These are phyloP conservation scores for Xenopus tropicalis DNA, from an alignment of 2,113 vertebrate species.

Conservation along the genomic window UCB_Xtro_10.0 CM004446.2:87400001-87400500, in stretches of 20 bases:
- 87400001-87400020: too few relatives aligned
- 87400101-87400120: too few relatives aligned
- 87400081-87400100: too few relatives aligned
- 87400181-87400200: too few relatives aligned
- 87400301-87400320: neutral
- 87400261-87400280: too few relatives aligned
- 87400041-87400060: too few relatives aligned
- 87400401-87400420: conserved; percentile 17
- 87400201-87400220: too few relatives aligned
- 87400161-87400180: too few relatives aligned
- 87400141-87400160: too few relatives aligned
- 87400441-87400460: conserved; percentile 51
- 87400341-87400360: neutral
- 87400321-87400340: neutral
- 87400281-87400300: neutral
- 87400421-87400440: conserved; percentile 12
- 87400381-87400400: neutral
- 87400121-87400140: too few relatives aligned
- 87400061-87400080: too few relatives aligned
- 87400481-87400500: neutral
- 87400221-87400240: neutral
- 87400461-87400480: conserved; percentile 43
- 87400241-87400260: neutral
- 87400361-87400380: neutral
- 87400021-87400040: too few relatives aligned